Conservation (phyloP, 2,113 vertebrate genomes). For the Asarcornis scutulata region DNA sequence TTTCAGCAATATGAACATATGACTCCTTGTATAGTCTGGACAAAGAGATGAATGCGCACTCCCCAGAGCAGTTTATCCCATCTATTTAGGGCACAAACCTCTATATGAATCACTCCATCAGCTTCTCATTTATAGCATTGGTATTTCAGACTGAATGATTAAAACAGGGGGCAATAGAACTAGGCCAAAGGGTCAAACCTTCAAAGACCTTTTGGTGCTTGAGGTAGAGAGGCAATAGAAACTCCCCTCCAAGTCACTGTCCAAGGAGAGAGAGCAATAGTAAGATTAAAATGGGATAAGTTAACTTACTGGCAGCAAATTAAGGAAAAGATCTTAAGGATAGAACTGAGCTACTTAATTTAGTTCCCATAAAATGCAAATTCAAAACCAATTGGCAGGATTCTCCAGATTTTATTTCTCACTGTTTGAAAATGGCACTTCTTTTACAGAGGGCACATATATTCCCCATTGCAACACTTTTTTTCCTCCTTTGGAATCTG, state of each 20-base stretch:
- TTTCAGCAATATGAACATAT: neutral
- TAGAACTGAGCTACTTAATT: slow-evolving; percentile 16
- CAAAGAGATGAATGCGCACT: neutral
- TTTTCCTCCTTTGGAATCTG: neutral
- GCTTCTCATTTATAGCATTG: neutral
- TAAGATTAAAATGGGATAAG: neutral
- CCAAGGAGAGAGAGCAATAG: neutral
- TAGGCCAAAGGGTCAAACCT: neutral
- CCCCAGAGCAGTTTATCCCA: neutral
- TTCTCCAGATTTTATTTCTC: neutral
- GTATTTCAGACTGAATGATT: neutral
- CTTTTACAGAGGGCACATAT: neutral
- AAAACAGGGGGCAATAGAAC: neutral
- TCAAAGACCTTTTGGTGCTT: neutral
- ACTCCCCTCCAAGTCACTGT: neutral
- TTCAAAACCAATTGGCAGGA: neutral
- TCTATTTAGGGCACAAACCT: neutral
- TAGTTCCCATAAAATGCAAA: slow-evolving; percentile 12
- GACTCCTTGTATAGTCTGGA: neutral
- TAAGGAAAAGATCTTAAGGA: neutral
- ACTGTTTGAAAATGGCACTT: neutral
- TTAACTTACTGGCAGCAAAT: neutral
- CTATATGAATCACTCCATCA: neutral
- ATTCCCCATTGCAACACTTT: neutral
- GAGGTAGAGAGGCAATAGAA: neutral